Conservation (phyloP, 1,140 invertebrate genomes). For the Scylla paramamosain region DNA sequence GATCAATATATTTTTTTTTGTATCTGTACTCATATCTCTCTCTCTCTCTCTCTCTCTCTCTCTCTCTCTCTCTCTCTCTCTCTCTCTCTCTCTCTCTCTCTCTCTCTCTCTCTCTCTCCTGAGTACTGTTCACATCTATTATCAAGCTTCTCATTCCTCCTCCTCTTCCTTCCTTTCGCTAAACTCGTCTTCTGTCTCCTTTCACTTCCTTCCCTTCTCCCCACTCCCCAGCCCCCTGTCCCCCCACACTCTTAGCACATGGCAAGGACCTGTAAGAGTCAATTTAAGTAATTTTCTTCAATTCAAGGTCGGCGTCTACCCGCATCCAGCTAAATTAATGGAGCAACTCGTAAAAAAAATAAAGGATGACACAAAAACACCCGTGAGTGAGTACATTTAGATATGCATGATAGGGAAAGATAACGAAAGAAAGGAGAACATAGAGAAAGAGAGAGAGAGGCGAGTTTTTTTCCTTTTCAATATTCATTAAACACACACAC, state of each 20-base stretch:
- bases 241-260: not conserved
- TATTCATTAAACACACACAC: too few species aligned
- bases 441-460: too few species aligned
- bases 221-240: not conserved
- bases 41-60: conserved; percentile 51
- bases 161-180: not conserved
- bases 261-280: conserved; percentile 8
- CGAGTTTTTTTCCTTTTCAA: too few species aligned
- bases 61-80: conserved; percentile 55
- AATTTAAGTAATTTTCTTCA: conserved; percentile 12
- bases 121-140: too few species aligned
- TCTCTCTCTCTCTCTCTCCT: not conserved
- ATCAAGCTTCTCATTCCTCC: not conserved
- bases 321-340: not conserved
- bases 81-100: not conserved
- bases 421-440: not conserved
- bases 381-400: not conserved
- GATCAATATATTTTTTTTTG: too few species aligned
- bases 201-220: not conserved
- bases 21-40: not conserved
- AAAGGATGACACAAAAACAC: not conserved
- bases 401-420: not conserved
- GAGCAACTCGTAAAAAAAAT: not conserved
- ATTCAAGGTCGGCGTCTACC: not conserved
- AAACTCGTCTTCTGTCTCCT: not conserved